Conservation (phyloP, 2,797 vertebrate genomes). For the Anguilla megastoma region DNA sequence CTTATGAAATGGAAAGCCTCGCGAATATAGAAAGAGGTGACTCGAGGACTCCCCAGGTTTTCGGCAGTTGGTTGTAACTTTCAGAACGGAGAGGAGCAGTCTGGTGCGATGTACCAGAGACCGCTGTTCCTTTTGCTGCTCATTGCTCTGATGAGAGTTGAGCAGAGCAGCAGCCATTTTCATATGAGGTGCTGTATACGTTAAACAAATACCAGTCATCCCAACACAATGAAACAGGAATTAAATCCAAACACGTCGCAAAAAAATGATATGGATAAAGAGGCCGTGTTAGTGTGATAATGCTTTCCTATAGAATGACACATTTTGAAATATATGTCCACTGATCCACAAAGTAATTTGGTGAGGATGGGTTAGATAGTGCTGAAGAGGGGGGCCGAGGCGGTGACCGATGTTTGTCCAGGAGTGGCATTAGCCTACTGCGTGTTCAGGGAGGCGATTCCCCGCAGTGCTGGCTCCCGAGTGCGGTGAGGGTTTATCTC, state of each 20-base stretch:
- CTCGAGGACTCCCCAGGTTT: not conserved
- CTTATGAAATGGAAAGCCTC: not conserved
- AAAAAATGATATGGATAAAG: not conserved
- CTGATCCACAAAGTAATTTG: not conserved
- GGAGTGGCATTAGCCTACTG: too few species aligned
- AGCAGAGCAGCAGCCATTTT: conserved; percentile 25
- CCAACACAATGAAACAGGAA: not conserved
- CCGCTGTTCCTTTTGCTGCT: conserved; percentile 34
- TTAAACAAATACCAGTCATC: not conserved
- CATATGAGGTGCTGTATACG: not conserved
- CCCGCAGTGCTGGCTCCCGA: not conserved
- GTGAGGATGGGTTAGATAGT: not conserved
- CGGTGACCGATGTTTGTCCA: too few species aligned
- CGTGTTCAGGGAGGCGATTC: not conserved
- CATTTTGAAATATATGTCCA: not conserved
- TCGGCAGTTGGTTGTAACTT: not conserved
- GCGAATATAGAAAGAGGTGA: not conserved
- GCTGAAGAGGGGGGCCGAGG: too few species aligned
- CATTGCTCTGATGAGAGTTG: conserved; percentile 29
- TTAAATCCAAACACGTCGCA: not conserved
- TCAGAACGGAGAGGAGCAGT: not conserved
- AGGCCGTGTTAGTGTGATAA: not conserved
- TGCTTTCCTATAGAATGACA: not conserved
- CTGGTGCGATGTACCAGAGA: not conserved
- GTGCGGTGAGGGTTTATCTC: not conserved